phyloP scores from a whole-genome alignment of 2,797 vertebrate genomes.

The Gallinago stenura region DNA sequence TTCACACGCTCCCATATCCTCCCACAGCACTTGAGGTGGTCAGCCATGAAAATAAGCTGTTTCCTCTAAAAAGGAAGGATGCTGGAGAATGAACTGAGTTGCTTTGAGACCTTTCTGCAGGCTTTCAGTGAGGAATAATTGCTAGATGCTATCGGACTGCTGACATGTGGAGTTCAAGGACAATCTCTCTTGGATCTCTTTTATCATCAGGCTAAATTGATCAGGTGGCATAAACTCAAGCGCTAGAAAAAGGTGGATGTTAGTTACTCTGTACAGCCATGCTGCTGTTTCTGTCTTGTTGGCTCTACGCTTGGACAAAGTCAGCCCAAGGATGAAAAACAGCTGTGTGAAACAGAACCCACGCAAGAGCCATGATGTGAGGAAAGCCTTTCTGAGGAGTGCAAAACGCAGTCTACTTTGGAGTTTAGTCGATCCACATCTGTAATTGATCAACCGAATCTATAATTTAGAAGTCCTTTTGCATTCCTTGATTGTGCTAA shows the following conservation, averaged over 20 bases:
- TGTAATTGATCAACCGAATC: conserved; percentile 71
- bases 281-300: conserved; percentile 28
- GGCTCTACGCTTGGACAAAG: conserved; percentile 27
- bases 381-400: conserved; percentile 55
- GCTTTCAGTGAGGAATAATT: neutral
- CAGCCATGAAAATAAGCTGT: neutral
- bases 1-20: neutral
- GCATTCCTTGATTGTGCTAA: conserved; percentile 71
- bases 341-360: conserved; percentile 68
- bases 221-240: neutral
- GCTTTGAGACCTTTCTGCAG: neutral
- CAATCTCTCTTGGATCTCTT: neutral
- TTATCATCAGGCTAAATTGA: neutral
- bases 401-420: conserved; percentile 37
- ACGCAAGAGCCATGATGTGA: conserved; percentile 53
- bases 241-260: neutral
- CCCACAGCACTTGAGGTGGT: neutral
- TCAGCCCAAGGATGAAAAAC: conserved; percentile 66
- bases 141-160: neutral
- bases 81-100: neutral
- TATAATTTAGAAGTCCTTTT: conserved; percentile 72
- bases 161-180: neutral
- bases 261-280: neutral
- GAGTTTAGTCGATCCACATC: conserved; percentile 43
- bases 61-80: neutral